Evolutionary conservation across 1,140 invertebrate genomes (phyloP), one percentile per base, ranked within the genome.

Genomic region (Macrobrachium rosenbergii): DNA sequence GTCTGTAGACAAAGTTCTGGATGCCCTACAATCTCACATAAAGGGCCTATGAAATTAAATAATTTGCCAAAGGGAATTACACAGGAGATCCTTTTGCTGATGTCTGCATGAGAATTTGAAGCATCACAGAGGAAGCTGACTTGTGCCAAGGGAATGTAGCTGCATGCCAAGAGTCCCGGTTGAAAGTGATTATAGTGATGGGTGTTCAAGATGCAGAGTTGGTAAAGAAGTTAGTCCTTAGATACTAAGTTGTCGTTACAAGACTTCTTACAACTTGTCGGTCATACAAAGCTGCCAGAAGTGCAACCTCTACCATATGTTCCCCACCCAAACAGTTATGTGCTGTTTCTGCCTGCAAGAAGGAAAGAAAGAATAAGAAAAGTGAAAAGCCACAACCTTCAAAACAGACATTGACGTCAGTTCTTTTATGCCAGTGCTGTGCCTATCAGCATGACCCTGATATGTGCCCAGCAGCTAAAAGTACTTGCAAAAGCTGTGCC

Each of bases 401-500:
- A 58, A 58, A 63, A 23, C n/a, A 11, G 19, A 14, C 17, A 21
- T 16, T n/a, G 23, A 45, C n/a, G n/a, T 6, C 11, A n/a, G n/a
- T n/a, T 62, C 3, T 5, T 28, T 16, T 60, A 17, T 63, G 79
- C 43, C 79, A 81, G 7, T 64, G 12, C 23, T 63, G 62, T 52
- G 19, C 19, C 12, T 28, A 23, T 19, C 59, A 45, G 14, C 62
- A 81, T 45, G 60, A 5, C 21, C 58, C 58, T 11, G 60, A 43
- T 16, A 63, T 19, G 60, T 81, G 59, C 60, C 79, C 62, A 5
- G 79, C 79, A 19, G 21, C 11, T 16, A 58, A 81, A 16, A 37
- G 37, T 28, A 63, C 19, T 58, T 63, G 79, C 14, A 81, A 58
- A n/a, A 81, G 28, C 62, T 81, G 63, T 58, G 79, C 58, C 28